A percentile compares a stretch with the other conserved stretches of the same genome.
phyloP scores from a whole-genome alignment of 2,888 invertebrate species.

The Drosophila villosipedis region DNA sequence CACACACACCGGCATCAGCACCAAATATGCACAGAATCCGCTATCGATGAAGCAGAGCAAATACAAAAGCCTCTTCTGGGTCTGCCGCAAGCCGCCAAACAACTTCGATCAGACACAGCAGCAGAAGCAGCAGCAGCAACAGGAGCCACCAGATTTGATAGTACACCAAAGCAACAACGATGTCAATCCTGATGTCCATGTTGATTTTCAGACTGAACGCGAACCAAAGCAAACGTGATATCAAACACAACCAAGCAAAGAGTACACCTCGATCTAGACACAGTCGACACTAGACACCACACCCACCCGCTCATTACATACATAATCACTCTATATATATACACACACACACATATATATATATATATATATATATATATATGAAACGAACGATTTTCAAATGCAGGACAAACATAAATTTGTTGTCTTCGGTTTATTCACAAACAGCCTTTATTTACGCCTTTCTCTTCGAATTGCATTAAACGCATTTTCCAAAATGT shows the following conservation, averaged over 20 bases:
- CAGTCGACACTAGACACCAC: conserved; percentile 1
- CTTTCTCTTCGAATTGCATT: background rate
- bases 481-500: background rate
- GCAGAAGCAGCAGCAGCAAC: conserved; percentile 19
- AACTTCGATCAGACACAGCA: conserved; percentile 33
- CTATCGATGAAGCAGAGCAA: conserved; percentile 96
- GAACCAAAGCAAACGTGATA: conserved; percentile 48
- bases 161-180: conserved; percentile 40
- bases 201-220: conserved; percentile 41
- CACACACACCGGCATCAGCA: conserved; percentile 90
- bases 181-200: conserved; percentile 6
- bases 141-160: conserved; percentile 61
- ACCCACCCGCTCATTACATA: conserved; percentile 17
- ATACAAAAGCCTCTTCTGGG: conserved; percentile 96
- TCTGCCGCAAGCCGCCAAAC: conserved; percentile 91
- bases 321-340: conserved; percentile 1
- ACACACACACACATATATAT: background rate
- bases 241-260: conserved; percentile 2
- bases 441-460: background rate
- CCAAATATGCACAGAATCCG: conserved; percentile 96
- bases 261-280: conserved; percentile 1
- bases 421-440: conserved; percentile 2
- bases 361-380: conserved; percentile 6
- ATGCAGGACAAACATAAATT: conserved; percentile 3
- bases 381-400: conserved; percentile 32